Conservation (phyloP, 2,888 invertebrate species). For the Clunio marinus region DNA sequence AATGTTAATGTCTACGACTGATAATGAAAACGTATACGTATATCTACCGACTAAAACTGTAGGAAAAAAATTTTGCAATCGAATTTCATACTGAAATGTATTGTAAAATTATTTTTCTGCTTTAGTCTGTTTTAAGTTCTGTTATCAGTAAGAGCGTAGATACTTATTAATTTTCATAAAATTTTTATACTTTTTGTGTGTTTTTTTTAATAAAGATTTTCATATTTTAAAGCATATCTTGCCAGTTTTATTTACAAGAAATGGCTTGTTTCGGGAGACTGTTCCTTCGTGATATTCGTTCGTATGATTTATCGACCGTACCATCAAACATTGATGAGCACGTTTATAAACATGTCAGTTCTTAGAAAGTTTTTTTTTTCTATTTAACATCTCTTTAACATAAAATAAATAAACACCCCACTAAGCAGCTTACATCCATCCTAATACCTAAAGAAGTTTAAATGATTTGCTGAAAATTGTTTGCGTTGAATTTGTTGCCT, state of each 20-base stretch:
- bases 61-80: slow-evolving; percentile 29
- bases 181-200: not conserved
- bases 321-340: not conserved
- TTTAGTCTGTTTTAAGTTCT: slow-evolving; percentile 19
- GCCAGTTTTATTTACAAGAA: not conserved
- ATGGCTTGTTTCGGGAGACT: slow-evolving; percentile 28
- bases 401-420: slow-evolving; percentile 4
- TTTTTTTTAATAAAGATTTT: not conserved
- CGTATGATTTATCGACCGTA: slow-evolving; percentile 5
- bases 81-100: slow-evolving; percentile 1
- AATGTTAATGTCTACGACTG: not conserved
- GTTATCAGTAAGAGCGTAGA: not conserved
- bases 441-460: not conserved
- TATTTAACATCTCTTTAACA: not conserved
- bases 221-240: too few relatives aligned
- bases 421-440: not conserved
- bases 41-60: too few relatives aligned
- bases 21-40: not conserved
- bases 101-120: not conserved
- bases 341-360: slow-evolving; percentile 7
- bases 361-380: not conserved
- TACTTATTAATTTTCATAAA: not conserved
- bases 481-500: not conserved
- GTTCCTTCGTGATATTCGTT: slow-evolving; percentile 2
- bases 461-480: not conserved